Base-by-base conservation (phyloP, 1,140 invertebrate genomes). In the Nylanderia fulva region DNA sequence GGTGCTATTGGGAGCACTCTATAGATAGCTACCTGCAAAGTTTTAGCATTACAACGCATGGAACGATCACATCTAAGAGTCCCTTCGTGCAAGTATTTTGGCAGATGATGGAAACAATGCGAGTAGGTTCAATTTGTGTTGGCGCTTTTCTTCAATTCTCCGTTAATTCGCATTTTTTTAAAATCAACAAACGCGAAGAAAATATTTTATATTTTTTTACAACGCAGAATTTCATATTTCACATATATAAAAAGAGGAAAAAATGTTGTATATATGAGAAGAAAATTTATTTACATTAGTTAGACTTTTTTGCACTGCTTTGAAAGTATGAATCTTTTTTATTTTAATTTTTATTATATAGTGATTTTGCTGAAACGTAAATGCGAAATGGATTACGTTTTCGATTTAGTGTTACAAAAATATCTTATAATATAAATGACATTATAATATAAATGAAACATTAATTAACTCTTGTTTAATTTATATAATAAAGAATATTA, bases 1-100 rank as follows among this genome's bases (percentile, higher is more conserved):
- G 75, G 24, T 58, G 60, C 54, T 71, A 27, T 66, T 42, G 39
- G 69, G 68, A 58, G 11, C 45, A 24, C 39, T 27, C 7, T 64
- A 54, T 60, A 63, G 72, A 56, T 71, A 68, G 56, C 11, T 56
- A 86, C 63, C 87, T 56, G 27, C 42, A 2, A 89, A 86, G 77
- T 83, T 89, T 68, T 71, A 29, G n/a, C 27, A 11, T 5, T 15
- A 27, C 45, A 54, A 54, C n/a, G 36, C 24, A 76, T 56, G 27
- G 52, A 71, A 82, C 8, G 24, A 5, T n/a, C 52, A 56, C 24
- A 69, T 71, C 36, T 29, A 18, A 56, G 27, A 71, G 2, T 33
- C 11, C 9, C 39, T 56, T 29, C 42, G 71, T 48, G 36, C 52
- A 60, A 36, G 15, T 39, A 56, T n/a, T 66, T 69, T 24, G 3